Percentiles rank a stretch among this genome's conserved stretches.
These are phyloP conservation scores for Phengaris arion DNA, from an alignment of 2,888 invertebrate genomes.

Conservation along the genomic window DNA sequence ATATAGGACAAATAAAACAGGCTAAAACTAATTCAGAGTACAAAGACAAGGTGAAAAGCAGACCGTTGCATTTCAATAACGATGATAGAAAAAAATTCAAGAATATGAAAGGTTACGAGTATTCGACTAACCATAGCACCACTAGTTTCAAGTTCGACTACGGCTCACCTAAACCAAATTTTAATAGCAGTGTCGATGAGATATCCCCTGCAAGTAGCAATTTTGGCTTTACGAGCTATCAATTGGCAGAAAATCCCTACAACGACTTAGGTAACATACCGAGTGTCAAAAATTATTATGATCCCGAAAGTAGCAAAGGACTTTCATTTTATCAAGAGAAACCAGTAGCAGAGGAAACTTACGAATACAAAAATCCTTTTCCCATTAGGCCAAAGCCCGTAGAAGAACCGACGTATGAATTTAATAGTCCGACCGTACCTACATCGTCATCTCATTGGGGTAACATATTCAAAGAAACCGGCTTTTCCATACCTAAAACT, in stretches of 20 bases:
- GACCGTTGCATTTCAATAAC: slow-evolving; percentile 49
- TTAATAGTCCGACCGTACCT: slow-evolving; percentile 54
- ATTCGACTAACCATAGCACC: slow-evolving; percentile 60
- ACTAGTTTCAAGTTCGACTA: slow-evolving; percentile 60
- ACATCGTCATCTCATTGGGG: slow-evolving; percentile 61
- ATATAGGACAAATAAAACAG: slow-evolving; percentile 36
- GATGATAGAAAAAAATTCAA: slow-evolving; percentile 49
- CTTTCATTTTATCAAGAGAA: slow-evolving; percentile 49
- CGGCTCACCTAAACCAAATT: slow-evolving; percentile 53
- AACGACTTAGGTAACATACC: slow-evolving; percentile 58
- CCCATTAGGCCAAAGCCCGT: slow-evolving; percentile 34
- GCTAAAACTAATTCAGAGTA: slow-evolving; percentile 47
- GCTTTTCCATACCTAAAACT: slow-evolving; percentile 52
- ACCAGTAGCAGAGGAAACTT: slow-evolving; percentile 48
- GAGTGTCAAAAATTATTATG: slow-evolving; percentile 49
- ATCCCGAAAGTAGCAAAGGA: slow-evolving; percentile 49
- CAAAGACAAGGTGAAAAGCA: slow-evolving; percentile 59
- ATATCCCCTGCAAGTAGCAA: slow-evolving; percentile 63
- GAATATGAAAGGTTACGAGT: slow-evolving; percentile 61
- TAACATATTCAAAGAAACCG: slow-evolving; percentile 56
- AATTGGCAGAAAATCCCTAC: slow-evolving; percentile 55
- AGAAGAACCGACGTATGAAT: slow-evolving; percentile 44
- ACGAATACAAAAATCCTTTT: slow-evolving; percentile 49
- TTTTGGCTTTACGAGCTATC: slow-evolving; percentile 54
- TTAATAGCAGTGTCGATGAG: slow-evolving; percentile 55